A percentile compares a stretch with the other conserved stretches of the same genome.
Conservation (phyloP, 2,888 invertebrate species). For the Prostheceraeus crozeri region DNA sequence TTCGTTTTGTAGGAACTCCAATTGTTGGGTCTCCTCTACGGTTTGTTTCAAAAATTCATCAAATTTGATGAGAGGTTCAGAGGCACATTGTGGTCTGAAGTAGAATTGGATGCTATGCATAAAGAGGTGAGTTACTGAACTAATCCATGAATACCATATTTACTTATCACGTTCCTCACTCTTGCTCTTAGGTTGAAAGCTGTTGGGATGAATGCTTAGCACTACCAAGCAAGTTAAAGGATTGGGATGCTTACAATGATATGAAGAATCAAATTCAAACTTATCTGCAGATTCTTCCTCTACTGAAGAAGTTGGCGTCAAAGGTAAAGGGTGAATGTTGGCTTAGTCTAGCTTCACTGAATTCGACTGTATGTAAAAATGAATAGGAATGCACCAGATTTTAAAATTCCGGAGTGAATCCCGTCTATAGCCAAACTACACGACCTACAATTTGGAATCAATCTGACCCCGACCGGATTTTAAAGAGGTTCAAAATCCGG, state of each 20-base stretch:
- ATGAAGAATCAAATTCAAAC: conserved; percentile 52
- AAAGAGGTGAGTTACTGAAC: no score
- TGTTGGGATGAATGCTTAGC: conserved; percentile 57
- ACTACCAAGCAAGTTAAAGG: conserved; percentile 56
- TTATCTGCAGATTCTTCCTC: conserved; percentile 55
- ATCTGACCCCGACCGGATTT: no score
- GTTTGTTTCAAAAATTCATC: conserved; percentile 56
- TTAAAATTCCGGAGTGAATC: no score
- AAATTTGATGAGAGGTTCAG: conserved; percentile 53
- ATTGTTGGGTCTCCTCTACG: conserved; percentile 54
- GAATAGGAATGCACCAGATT: no score
- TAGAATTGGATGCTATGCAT: conserved; percentile 51
- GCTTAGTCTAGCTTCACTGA: no score
- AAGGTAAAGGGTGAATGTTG: no score
- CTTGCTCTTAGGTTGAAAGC: conserved; percentile 48
- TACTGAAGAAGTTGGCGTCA: conserved; percentile 52
- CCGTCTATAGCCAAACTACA: no score
- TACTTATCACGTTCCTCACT: not conserved
- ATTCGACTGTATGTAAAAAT: no score
- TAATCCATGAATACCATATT: not conserved
- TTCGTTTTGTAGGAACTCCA: conserved; percentile 54
- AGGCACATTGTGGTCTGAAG: conserved; percentile 56
- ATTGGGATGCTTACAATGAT: conserved; percentile 56
- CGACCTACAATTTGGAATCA: no score
- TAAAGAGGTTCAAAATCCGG: no score